Evolutionary conservation across 2,888 invertebrate genomes (phyloP).

Genomic region (Diplazon laetatorius): DNA sequence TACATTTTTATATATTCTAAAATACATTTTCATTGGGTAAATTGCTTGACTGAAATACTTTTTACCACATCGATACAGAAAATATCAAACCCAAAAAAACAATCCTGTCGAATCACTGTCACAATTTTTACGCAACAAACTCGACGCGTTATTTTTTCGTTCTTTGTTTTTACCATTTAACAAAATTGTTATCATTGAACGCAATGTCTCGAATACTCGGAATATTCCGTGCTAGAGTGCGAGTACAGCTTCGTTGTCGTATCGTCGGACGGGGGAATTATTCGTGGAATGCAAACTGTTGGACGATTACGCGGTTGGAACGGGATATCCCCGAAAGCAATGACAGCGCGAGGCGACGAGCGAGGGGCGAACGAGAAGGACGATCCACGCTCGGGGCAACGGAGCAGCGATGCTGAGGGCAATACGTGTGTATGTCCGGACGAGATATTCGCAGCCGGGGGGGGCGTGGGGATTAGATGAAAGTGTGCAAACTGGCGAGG

Average conservation of each 20-base stretch:
- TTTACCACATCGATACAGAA: too few relatives aligned
- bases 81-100: too few relatives aligned
- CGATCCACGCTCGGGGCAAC: not conserved
- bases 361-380: slow-evolving; percentile 33
- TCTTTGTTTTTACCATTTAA: too few relatives aligned
- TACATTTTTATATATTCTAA: too few relatives aligned
- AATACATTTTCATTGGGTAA: too few relatives aligned
- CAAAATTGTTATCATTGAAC: not conserved
- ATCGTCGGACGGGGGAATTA: slow-evolving; percentile 64
- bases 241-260: slow-evolving; percentile 5
- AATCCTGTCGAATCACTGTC: too few relatives aligned
- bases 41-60: too few relatives aligned
- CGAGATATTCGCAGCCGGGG: slow-evolving; percentile 74
- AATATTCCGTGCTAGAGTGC: slow-evolving; percentile 2
- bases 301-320: slow-evolving; percentile 68
- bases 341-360: slow-evolving; percentile 16
- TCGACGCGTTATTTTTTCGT: too few relatives aligned
- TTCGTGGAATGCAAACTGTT: slow-evolving; percentile 69
- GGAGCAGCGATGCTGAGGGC: not conserved
- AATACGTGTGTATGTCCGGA: slow-evolving; percentile 49
- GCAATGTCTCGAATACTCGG: slow-evolving; percentile 1
- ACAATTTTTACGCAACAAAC: too few relatives aligned
- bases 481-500: slow-evolving; percentile 69
- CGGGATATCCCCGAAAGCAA: slow-evolving; percentile 43
- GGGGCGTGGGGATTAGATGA: slow-evolving; percentile 71